A percentile compares a stretch with the other conserved stretches of the same genome.
These are phyloP conservation scores for Trichonephila clavata DNA, from an alignment of 1,140 invertebrate species.

Conservation along the genomic window DNA sequence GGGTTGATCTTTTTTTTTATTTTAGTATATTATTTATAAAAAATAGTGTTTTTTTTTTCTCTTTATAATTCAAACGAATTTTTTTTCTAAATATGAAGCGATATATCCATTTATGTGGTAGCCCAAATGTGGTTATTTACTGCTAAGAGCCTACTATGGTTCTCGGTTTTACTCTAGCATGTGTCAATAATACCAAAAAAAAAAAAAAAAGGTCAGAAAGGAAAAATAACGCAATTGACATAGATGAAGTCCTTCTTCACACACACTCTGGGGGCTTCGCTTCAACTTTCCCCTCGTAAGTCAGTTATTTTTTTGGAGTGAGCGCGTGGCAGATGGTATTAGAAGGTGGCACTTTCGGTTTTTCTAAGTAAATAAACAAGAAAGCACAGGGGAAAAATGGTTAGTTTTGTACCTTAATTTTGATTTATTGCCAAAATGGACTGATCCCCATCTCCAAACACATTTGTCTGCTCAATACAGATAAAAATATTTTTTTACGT, in stretches of 20 bases:
- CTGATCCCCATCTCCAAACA: background rate
- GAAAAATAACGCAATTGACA: slow-evolving; percentile 25
- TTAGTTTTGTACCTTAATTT: slow-evolving; percentile 55
- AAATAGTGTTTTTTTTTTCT: too few relatives aligned
- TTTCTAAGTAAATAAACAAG: slow-evolving; percentile 63
- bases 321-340: slow-evolving; percentile 44
- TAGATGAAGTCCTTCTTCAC: slow-evolving; percentile 62
- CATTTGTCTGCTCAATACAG: background rate
- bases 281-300: slow-evolving; percentile 32
- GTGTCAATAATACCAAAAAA: slow-evolving; percentile 52
- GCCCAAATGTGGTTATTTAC: background rate
- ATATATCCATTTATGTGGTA: background rate
- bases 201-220: background rate
- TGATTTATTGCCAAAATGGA: slow-evolving; percentile 52
- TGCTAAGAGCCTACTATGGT: background rate
- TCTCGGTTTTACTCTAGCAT: background rate
- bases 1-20: too few relatives aligned
- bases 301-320: slow-evolving; percentile 60
- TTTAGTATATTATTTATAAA: too few relatives aligned
- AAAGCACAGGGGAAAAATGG: background rate
- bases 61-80: too few relatives aligned
- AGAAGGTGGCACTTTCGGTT: slow-evolving; percentile 52
- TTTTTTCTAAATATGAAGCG: background rate
- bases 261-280: background rate
- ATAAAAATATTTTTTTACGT: background rate